Base-by-base conservation (phyloP, 2,113 vertebrate genomes). In the Cyphomyrus discorhynchus region DNA sequence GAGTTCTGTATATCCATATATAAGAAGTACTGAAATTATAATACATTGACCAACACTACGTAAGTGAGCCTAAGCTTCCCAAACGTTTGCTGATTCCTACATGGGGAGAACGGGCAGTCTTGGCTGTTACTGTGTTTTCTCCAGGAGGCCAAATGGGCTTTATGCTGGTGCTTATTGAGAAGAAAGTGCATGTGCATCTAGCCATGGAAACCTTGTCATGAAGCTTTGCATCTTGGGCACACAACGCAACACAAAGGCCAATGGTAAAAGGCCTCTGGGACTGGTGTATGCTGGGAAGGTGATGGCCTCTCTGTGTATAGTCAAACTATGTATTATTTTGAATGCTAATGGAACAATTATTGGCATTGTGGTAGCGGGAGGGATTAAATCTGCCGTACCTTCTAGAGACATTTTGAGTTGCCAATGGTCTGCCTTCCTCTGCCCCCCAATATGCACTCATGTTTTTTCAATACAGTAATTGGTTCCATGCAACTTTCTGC, bases 201-300 rank as follows among this genome's bases (percentile, higher is more conserved):
- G 74, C 82, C 45, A 45, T 35, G 3, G 31, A 39, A 89, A 74
- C 58, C 49, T 2, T 27, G 49, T 8, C 35, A 19, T 83, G 45
- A 89, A 89, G 66, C 70, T 27, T 52, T 89, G 88, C 88, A 80
- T 89, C 47, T 5, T 82, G 88, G 49, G 88, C 31, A n/a, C n/a
- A n/a, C n/a, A n/a, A 27, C 21, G 3, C 21, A 31, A 27, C 46
- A 53, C 27, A 53, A 42, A 47, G 47, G 46, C 11, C n/a, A 52
- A 11, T 5, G n/a, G 24, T 8, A 11, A 35, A 31, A 31, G n/a
- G 49, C 49, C 47, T 53, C 15, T 56, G 49, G 35, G 11, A 31
- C 19, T 56, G 13, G 24, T 31, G 47, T 17, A 19, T 17, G 49
- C 49, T 87, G 8, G 27, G n/a, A 87, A 2, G 27, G 15, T 53